Evolutionary conservation across 2,113 vertebrate species (phyloP).

Genomic region (Amblyornis subalaris): DNA sequence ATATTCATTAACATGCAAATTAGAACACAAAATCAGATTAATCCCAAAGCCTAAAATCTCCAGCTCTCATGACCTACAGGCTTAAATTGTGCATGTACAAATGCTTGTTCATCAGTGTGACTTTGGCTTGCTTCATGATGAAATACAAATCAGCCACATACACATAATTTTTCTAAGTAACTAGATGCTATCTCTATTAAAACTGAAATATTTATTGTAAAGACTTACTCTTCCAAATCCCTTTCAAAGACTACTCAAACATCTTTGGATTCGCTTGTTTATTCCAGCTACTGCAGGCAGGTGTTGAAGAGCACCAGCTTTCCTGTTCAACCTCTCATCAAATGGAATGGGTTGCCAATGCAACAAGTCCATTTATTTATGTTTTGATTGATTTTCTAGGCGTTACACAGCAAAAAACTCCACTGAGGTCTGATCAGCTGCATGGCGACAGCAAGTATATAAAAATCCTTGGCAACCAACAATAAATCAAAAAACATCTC

Average conservation of each 20-base stretch:
- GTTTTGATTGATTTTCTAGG: neutral
- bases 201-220: neutral
- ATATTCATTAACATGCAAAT: conserved; percentile 17
- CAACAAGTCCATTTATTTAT: neutral
- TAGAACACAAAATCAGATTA: conserved; percentile 5
- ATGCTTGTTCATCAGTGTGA: neutral
- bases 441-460: neutral
- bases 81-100: neutral
- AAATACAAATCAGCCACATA: neutral
- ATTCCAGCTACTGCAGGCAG: neutral
- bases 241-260: neutral
- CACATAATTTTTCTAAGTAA: neutral
- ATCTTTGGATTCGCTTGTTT: neutral
- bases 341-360: neutral
- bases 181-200: neutral
- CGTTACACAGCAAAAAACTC: neutral
- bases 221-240: neutral
- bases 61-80: neutral
- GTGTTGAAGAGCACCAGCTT: neutral
- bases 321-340: neutral
- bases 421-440: neutral
- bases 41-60: neutral
- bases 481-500: neutral
- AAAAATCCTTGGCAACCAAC: neutral
- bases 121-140: neutral